These are phyloP conservation scores for Elachura formosa DNA, from an alignment of 2,113 vertebrate genomes.

Conservation along the genomic window DNA sequence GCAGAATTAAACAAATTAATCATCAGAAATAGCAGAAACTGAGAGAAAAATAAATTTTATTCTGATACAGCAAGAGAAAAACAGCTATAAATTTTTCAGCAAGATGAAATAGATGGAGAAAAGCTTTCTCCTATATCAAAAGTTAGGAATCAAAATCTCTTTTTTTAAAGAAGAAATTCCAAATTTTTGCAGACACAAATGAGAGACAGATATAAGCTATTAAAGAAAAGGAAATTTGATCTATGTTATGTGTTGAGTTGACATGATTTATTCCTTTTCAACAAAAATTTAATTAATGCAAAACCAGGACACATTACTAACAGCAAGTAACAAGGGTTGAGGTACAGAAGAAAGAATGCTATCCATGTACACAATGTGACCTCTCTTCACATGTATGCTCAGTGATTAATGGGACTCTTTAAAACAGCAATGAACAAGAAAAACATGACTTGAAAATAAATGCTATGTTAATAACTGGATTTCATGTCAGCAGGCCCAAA, in stretches of 20 bases:
- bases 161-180: not conserved
- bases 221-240: not conserved
- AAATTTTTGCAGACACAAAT: not conserved
- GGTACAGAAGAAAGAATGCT: not conserved
- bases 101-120: not conserved
- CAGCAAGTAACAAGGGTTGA: not conserved
- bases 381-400: not conserved
- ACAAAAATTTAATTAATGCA: not conserved
- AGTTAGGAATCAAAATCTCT: not conserved
- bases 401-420: not conserved
- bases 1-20: not conserved
- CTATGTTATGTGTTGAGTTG: not conserved
- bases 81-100: fast-evolving
- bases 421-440: not conserved
- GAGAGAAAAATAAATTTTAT: not conserved
- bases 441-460: not conserved
- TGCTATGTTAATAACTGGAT: not conserved
- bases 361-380: fast-evolving
- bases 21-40: not conserved
- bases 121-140: not conserved
- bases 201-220: not conserved
- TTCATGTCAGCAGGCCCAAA: not conserved
- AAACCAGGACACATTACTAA: not conserved
- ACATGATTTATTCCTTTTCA: not conserved
- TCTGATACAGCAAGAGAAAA: not conserved